Evolutionary conservation across 1,140 invertebrate genomes (phyloP).

Genomic region (Batillaria attramentaria): DNA sequence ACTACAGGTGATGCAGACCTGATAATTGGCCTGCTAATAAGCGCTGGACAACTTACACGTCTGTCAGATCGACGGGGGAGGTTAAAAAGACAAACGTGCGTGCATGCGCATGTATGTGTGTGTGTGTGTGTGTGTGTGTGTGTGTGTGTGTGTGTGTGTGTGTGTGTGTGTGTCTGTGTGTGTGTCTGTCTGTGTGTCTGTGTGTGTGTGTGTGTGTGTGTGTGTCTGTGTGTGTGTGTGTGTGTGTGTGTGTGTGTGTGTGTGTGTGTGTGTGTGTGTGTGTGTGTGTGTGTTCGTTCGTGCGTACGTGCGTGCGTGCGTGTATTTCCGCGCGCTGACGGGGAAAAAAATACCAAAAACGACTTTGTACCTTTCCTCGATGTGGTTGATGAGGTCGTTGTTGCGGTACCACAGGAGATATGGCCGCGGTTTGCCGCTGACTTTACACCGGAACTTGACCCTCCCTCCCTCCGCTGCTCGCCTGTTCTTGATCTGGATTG

Average conservation of each 20-base stretch:
- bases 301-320: too few relatives aligned
- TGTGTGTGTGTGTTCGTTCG: too few relatives aligned
- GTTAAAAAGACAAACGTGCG: not conserved
- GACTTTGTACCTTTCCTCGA: constrained; percentile 27
- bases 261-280: too few relatives aligned
- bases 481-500: constrained; percentile 3
- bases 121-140: constrained; percentile 9
- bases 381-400: constrained; percentile 29
- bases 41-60: not conserved
- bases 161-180: too few relatives aligned
- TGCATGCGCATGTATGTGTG: not conserved
- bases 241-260: too few relatives aligned
- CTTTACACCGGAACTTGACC: constrained; percentile 56
- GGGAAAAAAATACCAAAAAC: too few relatives aligned
- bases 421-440: constrained; percentile 50
- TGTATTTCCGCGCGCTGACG: too few relatives aligned
- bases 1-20: not conserved
- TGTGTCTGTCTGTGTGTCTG: too few relatives aligned
- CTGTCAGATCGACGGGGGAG: not conserved
- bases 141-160: constrained; percentile 16
- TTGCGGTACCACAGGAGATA: constrained; percentile 54
- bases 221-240: too few relatives aligned
- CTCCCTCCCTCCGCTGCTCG: constrained; percentile 42
- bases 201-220: too few relatives aligned
- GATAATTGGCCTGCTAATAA: not conserved